These are phyloP conservation scores for Suricata suricatta DNA, from an alignment of 2,113 vertebrate genomes.

Conservation along the genomic window DNA sequence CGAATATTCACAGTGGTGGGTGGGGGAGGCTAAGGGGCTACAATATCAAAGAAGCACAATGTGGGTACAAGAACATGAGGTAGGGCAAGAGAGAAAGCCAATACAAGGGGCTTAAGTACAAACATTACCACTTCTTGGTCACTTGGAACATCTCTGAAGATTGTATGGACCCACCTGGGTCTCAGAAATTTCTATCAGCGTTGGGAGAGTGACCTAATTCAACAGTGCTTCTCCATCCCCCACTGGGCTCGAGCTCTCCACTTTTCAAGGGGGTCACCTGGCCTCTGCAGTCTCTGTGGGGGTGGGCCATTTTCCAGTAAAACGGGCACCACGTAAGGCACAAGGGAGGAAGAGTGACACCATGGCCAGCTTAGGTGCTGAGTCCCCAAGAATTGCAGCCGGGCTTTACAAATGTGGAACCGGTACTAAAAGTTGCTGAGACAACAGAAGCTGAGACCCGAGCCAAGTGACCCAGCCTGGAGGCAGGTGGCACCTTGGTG, in stretches of 20 bases:
- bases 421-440: not conserved
- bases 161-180: not conserved
- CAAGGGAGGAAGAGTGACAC: not conserved
- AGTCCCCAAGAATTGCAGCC: too few relatives aligned
- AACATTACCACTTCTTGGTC: not conserved
- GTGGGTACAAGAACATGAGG: not conserved
- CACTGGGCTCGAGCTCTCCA: not conserved
- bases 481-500: not conserved
- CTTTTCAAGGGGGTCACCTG: not conserved
- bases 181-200: not conserved
- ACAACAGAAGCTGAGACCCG: not conserved
- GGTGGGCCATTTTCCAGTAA: not conserved
- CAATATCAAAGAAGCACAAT: not conserved
- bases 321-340: not conserved
- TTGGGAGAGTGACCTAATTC: not conserved
- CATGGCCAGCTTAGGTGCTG: too few relatives aligned
- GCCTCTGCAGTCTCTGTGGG: rapidly evolving
- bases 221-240: not conserved
- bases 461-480: not conserved
- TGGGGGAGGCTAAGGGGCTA: not conserved
- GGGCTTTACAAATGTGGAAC: not conserved
- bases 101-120: not conserved
- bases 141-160: not conserved
- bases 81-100: not conserved
- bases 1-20: not conserved